phyloP scores from a whole-genome alignment of 2,888 invertebrate genomes.

The Drosophila tanythrix region DNA sequence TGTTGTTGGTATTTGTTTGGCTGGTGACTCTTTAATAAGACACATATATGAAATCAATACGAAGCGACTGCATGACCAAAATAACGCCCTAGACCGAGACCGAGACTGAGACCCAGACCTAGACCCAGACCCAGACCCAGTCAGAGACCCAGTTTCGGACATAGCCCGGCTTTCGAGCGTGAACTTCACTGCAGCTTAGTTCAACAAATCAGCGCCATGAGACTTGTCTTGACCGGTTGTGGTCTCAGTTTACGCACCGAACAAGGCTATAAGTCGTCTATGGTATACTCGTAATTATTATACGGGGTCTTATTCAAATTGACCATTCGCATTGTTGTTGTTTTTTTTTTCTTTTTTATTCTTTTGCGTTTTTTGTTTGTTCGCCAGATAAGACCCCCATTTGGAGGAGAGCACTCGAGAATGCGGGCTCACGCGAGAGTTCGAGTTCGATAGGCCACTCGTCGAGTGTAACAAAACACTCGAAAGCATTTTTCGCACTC shows the following conservation, averaged over 20 bases:
- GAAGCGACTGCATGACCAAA: constrained; percentile 23
- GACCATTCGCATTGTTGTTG: constrained; percentile 8
- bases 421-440: constrained; percentile 15
- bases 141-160: constrained; percentile 16
- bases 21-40: constrained; percentile 20
- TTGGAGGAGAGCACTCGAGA: constrained; percentile 22
- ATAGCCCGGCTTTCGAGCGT: constrained; percentile 48
- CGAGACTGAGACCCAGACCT: constrained; percentile 30
- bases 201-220: constrained; percentile 64
- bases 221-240: constrained; percentile 64
- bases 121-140: constrained; percentile 36
- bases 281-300: constrained; percentile 24
- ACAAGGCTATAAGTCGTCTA: constrained; percentile 54
- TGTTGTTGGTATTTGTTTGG: constrained; percentile 41
- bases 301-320: constrained; percentile 57
- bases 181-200: constrained; percentile 55
- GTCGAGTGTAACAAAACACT: constrained; percentile 50
- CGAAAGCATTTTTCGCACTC: constrained; percentile 12
- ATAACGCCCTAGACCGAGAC: constrained; percentile 53
- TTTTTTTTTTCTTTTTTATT: background rate
- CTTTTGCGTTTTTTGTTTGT: background rate
- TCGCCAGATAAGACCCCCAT: constrained; percentile 35
- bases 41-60: constrained; percentile 21
- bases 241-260: constrained; percentile 63
- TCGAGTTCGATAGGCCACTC: constrained; percentile 14